Conservation (phyloP, 2,888 invertebrate species). For the Rambutsinella grinnellia region DNA sequence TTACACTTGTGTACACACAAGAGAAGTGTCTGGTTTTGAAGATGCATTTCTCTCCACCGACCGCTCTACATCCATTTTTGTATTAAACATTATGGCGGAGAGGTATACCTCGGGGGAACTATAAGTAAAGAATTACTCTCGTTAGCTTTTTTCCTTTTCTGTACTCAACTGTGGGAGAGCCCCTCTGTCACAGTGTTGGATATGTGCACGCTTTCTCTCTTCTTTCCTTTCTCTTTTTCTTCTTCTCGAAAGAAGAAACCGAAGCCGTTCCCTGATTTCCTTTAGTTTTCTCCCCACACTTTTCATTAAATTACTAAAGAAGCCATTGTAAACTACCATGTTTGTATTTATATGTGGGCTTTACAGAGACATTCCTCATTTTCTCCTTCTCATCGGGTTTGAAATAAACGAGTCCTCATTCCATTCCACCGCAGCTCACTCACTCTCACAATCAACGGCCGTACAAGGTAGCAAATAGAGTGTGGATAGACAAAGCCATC, state of each 20-base stretch:
- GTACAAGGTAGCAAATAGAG: too few relatives aligned
- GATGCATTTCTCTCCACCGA: not conserved
- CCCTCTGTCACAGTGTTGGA: constrained; percentile 24
- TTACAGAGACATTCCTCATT: constrained; percentile 49
- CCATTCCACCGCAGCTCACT: constrained; percentile 3
- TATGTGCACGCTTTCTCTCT: constrained; percentile 1
- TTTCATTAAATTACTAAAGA: constrained; percentile 51
- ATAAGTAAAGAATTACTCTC: constrained; percentile 55
- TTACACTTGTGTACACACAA: constrained; percentile 37
- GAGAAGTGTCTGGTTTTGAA: not conserved
- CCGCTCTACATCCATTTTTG: not conserved
- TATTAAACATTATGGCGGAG: constrained; percentile 42
- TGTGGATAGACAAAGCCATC: too few relatives aligned
- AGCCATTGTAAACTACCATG: constrained; percentile 11
- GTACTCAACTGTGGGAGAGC: constrained; percentile 1
- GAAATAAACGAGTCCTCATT: constrained; percentile 28
- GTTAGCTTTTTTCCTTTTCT: constrained; percentile 38
- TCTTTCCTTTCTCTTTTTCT: constrained; percentile 4
- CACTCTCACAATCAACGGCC: constrained; percentile 24
- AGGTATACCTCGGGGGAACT: constrained; percentile 56
- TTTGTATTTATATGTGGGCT: constrained; percentile 28
- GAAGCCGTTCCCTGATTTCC: not conserved
- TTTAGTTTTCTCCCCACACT: constrained; percentile 17
- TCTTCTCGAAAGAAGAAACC: not conserved
- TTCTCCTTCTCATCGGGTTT: constrained; percentile 12